Percentiles rank a stretch among this genome's conserved stretches.
phyloP scores from a whole-genome alignment of 2,888 invertebrate genomes.

The Diarsia brunnea region DNA sequence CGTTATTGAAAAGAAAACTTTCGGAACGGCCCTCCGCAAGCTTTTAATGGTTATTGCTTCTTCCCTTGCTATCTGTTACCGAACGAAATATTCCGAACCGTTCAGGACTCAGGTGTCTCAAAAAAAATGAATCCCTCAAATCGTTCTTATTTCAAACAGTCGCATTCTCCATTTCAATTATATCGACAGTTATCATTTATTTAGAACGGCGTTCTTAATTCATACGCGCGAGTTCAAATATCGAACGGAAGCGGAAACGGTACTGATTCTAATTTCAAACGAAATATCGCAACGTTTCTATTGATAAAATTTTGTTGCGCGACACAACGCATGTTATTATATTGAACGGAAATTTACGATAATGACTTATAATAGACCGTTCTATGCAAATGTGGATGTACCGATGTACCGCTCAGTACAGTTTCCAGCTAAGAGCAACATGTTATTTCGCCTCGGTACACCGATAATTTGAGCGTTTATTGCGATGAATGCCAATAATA shows the following conservation, averaged over 20 bases:
- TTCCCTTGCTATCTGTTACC: slow-evolving; percentile 78
- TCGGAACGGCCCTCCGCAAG: slow-evolving; percentile 85
- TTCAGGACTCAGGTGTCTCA: slow-evolving; percentile 70
- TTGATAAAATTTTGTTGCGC: slow-evolving; percentile 88
- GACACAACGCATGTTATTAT: slow-evolving; percentile 83
- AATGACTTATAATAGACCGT: slow-evolving; percentile 83
- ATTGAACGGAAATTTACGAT: slow-evolving; percentile 89
- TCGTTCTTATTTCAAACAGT: slow-evolving; percentile 41
- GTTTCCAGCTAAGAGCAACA: slow-evolving; percentile 60
- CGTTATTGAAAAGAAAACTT: slow-evolving; percentile 91
- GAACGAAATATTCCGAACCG: slow-evolving; percentile 67
- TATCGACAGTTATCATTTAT: slow-evolving; percentile 82
- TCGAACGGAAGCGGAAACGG: slow-evolving; percentile 90
- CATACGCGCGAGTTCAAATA: slow-evolving; percentile 83
- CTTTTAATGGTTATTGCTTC: slow-evolving; percentile 90
- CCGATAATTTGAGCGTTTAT: slow-evolving; percentile 68
- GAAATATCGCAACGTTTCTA: slow-evolving; percentile 88
- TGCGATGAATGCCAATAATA: slow-evolving; percentile 71
- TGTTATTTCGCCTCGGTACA: slow-evolving; percentile 56
- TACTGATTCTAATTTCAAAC: slow-evolving; percentile 90
- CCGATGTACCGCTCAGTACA: slow-evolving; percentile 47
- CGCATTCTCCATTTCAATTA: slow-evolving; percentile 61
- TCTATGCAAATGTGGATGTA: slow-evolving; percentile 74
- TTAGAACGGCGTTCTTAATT: slow-evolving; percentile 87
- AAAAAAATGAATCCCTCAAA: slow-evolving; percentile 61